phyloP scores from a whole-genome alignment of 2,888 invertebrate genomes.

The Sipunculus nudus region DNA sequence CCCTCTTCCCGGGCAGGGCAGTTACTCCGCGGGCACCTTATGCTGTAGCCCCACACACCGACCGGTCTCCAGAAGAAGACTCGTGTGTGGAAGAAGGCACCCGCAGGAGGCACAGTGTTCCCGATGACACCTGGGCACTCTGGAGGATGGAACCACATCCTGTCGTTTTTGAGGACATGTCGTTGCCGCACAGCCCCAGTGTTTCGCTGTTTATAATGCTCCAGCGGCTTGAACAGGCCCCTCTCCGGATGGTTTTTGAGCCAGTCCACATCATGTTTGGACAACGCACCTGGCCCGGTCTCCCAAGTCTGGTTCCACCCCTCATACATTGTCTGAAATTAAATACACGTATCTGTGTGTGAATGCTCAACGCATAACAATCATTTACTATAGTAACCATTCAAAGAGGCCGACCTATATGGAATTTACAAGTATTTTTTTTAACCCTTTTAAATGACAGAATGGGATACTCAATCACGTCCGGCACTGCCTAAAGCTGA shows the following conservation, averaged over 20 bases:
- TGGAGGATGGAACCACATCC: constrained; percentile 14
- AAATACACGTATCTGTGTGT: not conserved
- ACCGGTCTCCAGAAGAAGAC: constrained; percentile 6
- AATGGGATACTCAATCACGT: no score
- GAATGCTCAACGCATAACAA: no score
- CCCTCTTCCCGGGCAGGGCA: not conserved
- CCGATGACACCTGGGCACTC: not conserved
- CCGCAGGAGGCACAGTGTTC: not conserved
- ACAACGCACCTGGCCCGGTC: not conserved
- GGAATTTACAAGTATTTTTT: no score
- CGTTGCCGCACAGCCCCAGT: not conserved
- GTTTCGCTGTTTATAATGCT: not conserved
- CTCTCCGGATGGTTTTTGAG: constrained; percentile 1
- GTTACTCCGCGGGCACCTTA: not conserved
- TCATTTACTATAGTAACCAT: no score
- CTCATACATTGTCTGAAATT: not conserved
- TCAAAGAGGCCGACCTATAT: no score
- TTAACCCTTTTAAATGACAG: no score
- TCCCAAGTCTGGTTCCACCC: constrained; percentile 10
- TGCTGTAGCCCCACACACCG: constrained; percentile 2
- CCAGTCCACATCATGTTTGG: not conserved
- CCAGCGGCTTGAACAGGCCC: not conserved
- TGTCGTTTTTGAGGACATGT: constrained; percentile 3
- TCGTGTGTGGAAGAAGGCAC: not conserved
- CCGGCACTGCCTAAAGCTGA: no score